A percentile compares a stretch with the other conserved stretches of the same genome.
Conservation (phyloP, 64 coral and sea anemone species). For the Porites lutea region DNA sequence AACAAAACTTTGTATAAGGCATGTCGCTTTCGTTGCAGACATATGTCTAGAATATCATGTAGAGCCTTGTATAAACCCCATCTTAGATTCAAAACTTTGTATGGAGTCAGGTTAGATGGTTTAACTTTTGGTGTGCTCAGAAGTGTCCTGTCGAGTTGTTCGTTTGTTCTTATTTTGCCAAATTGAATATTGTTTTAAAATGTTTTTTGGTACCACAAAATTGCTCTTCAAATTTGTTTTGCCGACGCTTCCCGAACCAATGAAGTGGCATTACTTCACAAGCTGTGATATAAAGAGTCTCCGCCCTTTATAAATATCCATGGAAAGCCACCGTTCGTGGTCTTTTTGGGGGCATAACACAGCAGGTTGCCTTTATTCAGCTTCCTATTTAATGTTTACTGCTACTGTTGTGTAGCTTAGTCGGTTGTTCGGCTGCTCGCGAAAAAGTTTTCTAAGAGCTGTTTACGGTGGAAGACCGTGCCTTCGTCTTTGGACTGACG, state of each 20-base stretch:
- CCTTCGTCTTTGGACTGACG: too few relatives aligned
- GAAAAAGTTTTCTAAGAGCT: not conserved
- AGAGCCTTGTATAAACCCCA: too few relatives aligned
- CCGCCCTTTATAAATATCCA: slow-evolving; percentile 25
- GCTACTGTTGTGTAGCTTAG: not conserved
- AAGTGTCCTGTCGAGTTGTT: too few relatives aligned
- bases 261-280: not conserved
- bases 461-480: too few relatives aligned
- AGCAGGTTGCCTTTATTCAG: slow-evolving; percentile 27
- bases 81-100: too few relatives aligned
- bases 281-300: slow-evolving; percentile 24
- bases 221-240: not conserved
- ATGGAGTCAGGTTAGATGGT: too few relatives aligned
- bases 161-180: too few relatives aligned
- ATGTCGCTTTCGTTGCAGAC: too few relatives aligned
- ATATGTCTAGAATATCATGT: too few relatives aligned
- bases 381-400: slow-evolving; percentile 20
- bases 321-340: not conserved
- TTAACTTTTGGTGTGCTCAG: too few relatives aligned
- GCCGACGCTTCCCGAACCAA: not conserved
- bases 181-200: not conserved
- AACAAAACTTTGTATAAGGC: too few relatives aligned
- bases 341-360: slow-evolving; percentile 27
- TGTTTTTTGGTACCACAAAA: not conserved
- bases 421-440: not conserved